These are phyloP conservation scores for Eupelmus urozonus DNA, from an alignment of 2,888 invertebrate genomes.

Conservation along the genomic window DNA sequence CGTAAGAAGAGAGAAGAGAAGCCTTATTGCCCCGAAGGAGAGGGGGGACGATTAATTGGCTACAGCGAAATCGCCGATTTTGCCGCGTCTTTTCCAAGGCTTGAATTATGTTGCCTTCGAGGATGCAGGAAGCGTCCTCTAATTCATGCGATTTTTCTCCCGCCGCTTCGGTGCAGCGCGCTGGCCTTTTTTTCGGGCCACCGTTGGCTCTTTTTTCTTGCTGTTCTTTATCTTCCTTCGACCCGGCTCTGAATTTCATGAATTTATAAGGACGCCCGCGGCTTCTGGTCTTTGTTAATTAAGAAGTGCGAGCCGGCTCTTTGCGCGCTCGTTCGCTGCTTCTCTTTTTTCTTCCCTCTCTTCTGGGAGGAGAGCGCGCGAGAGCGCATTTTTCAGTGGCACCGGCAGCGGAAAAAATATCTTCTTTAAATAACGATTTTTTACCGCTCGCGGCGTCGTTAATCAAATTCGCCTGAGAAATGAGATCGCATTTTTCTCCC, in stretches of 20 bases:
- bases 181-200: background rate
- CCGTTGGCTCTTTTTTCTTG: background rate
- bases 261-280: slow-evolving; percentile 51
- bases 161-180: background rate
- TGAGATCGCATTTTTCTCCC: background rate
- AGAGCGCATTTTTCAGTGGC: slow-evolving; percentile 24
- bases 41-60: slow-evolving; percentile 45
- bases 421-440: slow-evolving; percentile 52
- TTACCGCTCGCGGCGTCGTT: slow-evolving; percentile 15
- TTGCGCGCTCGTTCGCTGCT: background rate
- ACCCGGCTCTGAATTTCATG: slow-evolving; percentile 52
- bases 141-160: slow-evolving; percentile 50
- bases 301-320: slow-evolving; percentile 36
- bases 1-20: background rate
- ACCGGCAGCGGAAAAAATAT: background rate
- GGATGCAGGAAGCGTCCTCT: slow-evolving; percentile 23
- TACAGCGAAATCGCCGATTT: slow-evolving; percentile 44
- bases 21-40: background rate
- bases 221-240: slow-evolving; percentile 26
- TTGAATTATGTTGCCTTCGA: slow-evolving; percentile 42
- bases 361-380: no score
- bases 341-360: background rate
- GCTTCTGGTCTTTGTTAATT: slow-evolving; percentile 55
- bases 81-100: slow-evolving; percentile 29
- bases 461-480: slow-evolving; percentile 24